Conservation (phyloP, 2,113 vertebrate genomes). For the Phalacrocorax aristotelis region DNA sequence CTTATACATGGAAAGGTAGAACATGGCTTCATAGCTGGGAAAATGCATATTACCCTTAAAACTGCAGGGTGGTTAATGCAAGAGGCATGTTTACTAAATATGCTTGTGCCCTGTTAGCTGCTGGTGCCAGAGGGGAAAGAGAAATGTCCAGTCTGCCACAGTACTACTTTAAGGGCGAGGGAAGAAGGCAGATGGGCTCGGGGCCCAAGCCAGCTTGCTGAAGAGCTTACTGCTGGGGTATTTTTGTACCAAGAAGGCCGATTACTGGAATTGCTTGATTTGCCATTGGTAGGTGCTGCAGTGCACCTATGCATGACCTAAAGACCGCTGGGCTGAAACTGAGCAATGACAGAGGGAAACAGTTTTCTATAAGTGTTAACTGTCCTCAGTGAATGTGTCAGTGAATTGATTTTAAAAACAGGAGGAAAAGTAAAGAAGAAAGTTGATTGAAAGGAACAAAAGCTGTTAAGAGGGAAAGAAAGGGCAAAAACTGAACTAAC, state of each 20-base stretch:
- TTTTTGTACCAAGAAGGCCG: neutral
- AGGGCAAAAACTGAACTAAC: neutral
- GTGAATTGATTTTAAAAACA: neutral
- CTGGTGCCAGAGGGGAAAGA: neutral
- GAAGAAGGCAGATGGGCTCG: neutral
- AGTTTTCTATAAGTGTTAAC: neutral
- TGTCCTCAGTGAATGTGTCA: neutral
- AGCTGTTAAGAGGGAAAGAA: slow-evolving; percentile 1
- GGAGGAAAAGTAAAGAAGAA: neutral
- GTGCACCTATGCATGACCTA: neutral
- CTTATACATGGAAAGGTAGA: neutral
- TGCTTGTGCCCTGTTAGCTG: neutral
- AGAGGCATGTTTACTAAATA: neutral
- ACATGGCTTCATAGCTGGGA: neutral
- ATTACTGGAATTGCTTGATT: neutral
- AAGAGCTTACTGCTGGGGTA: neutral
- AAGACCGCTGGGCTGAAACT: neutral
- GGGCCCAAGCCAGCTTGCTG: neutral
- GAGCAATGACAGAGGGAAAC: neutral
- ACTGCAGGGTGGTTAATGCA: neutral
- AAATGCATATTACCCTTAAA: neutral
- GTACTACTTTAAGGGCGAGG: neutral
- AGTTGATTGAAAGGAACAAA: neutral
- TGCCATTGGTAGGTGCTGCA: neutral
- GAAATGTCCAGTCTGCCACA: neutral